Evolutionary conservation across 2,113 vertebrate species (phyloP), one percentile per base, ranked within the genome.

Genomic region (Otolemur garnettii): DNA sequence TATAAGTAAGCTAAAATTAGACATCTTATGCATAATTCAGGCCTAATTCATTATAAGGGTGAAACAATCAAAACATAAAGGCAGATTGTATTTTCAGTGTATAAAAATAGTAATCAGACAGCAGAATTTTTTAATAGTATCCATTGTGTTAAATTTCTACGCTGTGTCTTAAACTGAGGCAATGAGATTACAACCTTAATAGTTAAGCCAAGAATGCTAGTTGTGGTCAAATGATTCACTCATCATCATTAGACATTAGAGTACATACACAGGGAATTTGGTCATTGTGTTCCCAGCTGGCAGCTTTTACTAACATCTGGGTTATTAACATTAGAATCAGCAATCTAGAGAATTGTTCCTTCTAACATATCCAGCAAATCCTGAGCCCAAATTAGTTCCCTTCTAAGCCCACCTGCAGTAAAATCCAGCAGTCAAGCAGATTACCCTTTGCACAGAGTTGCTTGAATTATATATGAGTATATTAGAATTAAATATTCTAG

Each of bases 271-370:
- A 98, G 93, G 93, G 97, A 97, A 98, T 98, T 98, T 98, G 98
- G 97, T 95, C 98, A 97, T 97, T 99, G 96, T 98, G 96, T 97
- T 98, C 96, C 98, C 98, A 98, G 97, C 98, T 98, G 98, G 98
- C 98, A 98, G 98, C 97, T 98, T 97, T 97, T 88, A 90, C 90
- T 97, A 98, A 98, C 98, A 98, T 98, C 98, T 99, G 98, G 97
- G 91, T 95, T 97, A 98, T 98, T 98, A 98, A 98, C 97, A 99
- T 98, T 97, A 98, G 97, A 98, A 99, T 98, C 98, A 97, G 96
- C 97, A 98, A 98, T 98, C 98, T 98, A 98, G 98, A 98, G 95
- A 98, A 98, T 98, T 98, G 97, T 98, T 98, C 95, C 93, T 98
- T 98, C 96, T 96, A 93, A 95, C 91, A 97, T 87, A 98, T 98